Conservation (phyloP, 1,140 invertebrate species). For the Eupeodes corollae region DNA sequence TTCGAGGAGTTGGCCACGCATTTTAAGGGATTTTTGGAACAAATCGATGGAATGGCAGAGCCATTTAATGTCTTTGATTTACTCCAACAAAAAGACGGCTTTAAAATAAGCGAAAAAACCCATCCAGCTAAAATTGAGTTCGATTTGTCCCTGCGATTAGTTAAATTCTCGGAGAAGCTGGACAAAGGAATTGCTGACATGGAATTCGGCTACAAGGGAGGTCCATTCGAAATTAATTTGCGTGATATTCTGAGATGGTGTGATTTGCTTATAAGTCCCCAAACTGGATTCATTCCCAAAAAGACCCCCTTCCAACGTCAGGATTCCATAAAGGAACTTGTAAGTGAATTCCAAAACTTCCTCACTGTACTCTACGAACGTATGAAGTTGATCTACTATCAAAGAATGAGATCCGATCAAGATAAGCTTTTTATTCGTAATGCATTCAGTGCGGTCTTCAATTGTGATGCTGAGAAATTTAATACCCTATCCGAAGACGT, state of each 20-base stretch:
- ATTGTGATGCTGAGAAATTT: constrained; percentile 23
- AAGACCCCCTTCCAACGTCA: background rate
- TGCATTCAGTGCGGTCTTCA: constrained; percentile 20
- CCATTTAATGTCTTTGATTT: constrained; percentile 21
- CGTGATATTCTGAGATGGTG: constrained; percentile 92
- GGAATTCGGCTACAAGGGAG: constrained; percentile 61
- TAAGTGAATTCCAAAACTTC: constrained; percentile 18
- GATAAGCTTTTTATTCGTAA: constrained; percentile 30
- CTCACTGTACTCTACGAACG: constrained; percentile 28
- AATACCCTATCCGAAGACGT: constrained; percentile 28
- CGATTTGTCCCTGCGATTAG: constrained; percentile 58
- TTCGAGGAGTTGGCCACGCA: constrained; percentile 17
- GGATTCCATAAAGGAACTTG: background rate
- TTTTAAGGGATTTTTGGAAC: constrained; percentile 11
- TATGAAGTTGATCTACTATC: constrained; percentile 36
- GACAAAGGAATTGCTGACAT: constrained; percentile 50
- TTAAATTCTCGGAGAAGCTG: constrained; percentile 67
- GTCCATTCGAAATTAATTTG: constrained; percentile 95
- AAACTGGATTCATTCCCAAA: constrained; percentile 22
- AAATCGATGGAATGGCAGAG: background rate
- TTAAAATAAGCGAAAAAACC: background rate
- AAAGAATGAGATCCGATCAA: constrained; percentile 32
- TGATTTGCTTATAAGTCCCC: constrained; percentile 40
- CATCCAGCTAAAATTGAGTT: constrained; percentile 7
- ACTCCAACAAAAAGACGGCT: background rate